phyloP scores from a whole-genome alignment of 1,140 invertebrate species.

The Phortica variegata region DNA sequence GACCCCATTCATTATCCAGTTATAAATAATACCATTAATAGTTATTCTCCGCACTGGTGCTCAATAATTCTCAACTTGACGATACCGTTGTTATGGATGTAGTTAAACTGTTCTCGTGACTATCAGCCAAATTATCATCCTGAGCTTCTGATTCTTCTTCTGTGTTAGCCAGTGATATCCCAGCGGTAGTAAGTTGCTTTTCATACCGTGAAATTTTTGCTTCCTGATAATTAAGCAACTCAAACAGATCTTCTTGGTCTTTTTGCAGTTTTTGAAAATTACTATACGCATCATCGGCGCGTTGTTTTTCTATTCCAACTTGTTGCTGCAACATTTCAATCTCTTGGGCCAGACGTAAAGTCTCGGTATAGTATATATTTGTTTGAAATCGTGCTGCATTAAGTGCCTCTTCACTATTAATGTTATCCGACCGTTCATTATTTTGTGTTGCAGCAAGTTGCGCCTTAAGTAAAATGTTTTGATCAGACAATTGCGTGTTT shows the following conservation, averaged over 20 bases:
- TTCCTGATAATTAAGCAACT: slow-evolving; percentile 75
- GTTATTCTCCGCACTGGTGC: no score
- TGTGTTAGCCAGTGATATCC: slow-evolving; percentile 4
- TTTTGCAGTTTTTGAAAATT: slow-evolving; percentile 73
- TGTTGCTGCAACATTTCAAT: slow-evolving; percentile 44
- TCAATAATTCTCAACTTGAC: no score
- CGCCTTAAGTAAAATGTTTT: slow-evolving; percentile 84
- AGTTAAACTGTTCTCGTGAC: no score
- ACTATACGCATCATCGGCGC: slow-evolving; percentile 23
- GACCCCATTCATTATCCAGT: no score
- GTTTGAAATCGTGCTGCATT: slow-evolving; percentile 43
- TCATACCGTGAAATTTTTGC: slow-evolving; percentile 42
- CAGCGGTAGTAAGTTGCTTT: slow-evolving; percentile 10
- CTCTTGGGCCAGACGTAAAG: slow-evolving; percentile 56
- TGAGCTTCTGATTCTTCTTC: background rate
- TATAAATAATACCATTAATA: no score
- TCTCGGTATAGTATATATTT: slow-evolving; percentile 47
- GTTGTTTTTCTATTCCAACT: slow-evolving; percentile 29
- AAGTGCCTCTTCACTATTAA: slow-evolving; percentile 26
- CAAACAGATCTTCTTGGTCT: slow-evolving; percentile 88
- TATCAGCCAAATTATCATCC: background rate
- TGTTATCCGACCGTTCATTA: background rate
- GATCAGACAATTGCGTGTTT: slow-evolving; percentile 79
- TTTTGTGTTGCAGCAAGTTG: slow-evolving; percentile 58
- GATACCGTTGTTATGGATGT: no score